Conservation (phyloP, 1,140 invertebrate species). For the Danaus melanippus region DNA sequence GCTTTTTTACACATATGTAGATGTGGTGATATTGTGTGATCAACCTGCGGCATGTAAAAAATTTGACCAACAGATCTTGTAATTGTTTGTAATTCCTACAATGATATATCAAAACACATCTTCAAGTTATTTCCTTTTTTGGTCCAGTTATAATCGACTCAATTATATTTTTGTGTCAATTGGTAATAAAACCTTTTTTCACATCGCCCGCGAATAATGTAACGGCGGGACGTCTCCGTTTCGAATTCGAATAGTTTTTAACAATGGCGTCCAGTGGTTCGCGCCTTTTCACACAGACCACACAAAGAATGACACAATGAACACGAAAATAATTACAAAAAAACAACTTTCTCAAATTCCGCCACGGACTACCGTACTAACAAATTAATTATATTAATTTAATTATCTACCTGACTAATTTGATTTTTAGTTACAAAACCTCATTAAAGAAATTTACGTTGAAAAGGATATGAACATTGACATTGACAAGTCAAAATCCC, state of each 20-base stretch:
- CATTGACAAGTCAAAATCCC: too few relatives aligned
- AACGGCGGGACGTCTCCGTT: conserved; percentile 51
- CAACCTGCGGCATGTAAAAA: too few relatives aligned
- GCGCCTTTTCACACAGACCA: conserved; percentile 51
- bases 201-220: conserved; percentile 58
- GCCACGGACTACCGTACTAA: conserved; percentile 51
- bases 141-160: too few relatives aligned
- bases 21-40: too few relatives aligned
- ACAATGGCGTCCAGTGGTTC: conserved; percentile 56
- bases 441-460: neutral
- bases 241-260: conserved; percentile 52
- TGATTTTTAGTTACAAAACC: neutral
- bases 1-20: too few relatives aligned
- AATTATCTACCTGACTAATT: neutral
- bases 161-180: conserved; percentile 30
- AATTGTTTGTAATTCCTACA: too few relatives aligned
- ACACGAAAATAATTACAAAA: conserved; percentile 32
- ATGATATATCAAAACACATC: too few relatives aligned
- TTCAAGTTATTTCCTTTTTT: too few relatives aligned
- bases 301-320: conserved; percentile 50
- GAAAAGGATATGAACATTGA: too few relatives aligned
- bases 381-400: conserved; percentile 30
- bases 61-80: too few relatives aligned
- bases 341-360: conserved; percentile 31
- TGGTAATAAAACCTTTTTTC: conserved; percentile 43